Base-by-base conservation (phyloP, 2,888 invertebrate genomes). In the Cephus nigrinus region DNA sequence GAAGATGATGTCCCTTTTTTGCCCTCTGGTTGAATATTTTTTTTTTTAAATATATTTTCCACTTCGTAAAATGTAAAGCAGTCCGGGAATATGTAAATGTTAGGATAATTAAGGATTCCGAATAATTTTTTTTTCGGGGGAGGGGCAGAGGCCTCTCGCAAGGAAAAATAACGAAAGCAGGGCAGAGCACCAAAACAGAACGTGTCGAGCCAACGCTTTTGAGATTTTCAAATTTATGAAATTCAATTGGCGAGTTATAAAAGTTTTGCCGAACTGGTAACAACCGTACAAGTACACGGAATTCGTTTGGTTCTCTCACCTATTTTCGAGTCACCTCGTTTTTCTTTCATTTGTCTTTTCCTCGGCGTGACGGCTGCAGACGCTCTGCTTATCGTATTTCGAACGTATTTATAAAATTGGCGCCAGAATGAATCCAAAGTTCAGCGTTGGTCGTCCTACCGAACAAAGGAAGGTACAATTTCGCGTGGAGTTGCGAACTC, bases 211-310 rank as follows among this genome's bases (percentile, higher is more conserved):
- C 2, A 9, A 23, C 23, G 2, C 9, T 23, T 55, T 23, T 74
- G 69, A 78, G 77, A 78, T 83, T 81, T 77, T 74, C 5, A 36
- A 81, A 82, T 81, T 81, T 79, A 79, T 78, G 80, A 79, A 81
- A 83, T 82, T 81, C 81, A 81, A 82, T 82, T 79, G 75, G 36
- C 72, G 81, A 79, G 81, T 84, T 81, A 79, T 80, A 83, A 81
- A 83, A 84, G 80, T 83, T 71, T 71, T 33, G 15, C 4, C 23
- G 30, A 71, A 9, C 55, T 23, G 23, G 9, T 23, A 23, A 55
- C 55, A 55, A 55, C 55, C 23, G 15, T 23, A 0, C 9, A 9
- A 55, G 23, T 55, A 55, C 55, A 23, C 55, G 5, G 23, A 55
- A 55, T 23, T 15, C 9, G 23, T 15, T 55, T 55, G 55, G 23